A percentile compares a stretch with the other conserved stretches of the same genome.
Conservation (phyloP, 30 jellyfish, hydroid and myxozoan genomes). For the Turritopsis dohrnii region DNA sequence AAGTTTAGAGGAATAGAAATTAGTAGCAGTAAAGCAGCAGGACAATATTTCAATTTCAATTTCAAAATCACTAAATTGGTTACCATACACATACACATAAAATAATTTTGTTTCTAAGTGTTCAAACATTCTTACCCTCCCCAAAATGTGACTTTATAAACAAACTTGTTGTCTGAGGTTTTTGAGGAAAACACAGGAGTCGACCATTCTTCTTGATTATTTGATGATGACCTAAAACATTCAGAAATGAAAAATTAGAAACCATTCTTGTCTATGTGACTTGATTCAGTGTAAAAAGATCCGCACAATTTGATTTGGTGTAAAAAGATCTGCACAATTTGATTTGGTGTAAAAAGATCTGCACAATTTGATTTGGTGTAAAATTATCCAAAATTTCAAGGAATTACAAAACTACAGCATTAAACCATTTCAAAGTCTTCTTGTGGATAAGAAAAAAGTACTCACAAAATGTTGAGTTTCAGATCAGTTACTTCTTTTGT, state of each 20-base stretch:
- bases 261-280: too few relatives aligned
- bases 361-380: too few relatives aligned
- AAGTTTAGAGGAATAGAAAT: too few relatives aligned
- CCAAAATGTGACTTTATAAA: conserved; percentile 65
- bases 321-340: neutral
- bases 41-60: too few relatives aligned
- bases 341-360: too few relatives aligned
- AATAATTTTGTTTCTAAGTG: neutral
- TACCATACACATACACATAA: neutral
- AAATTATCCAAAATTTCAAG: too few relatives aligned
- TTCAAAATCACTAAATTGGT: too few relatives aligned
- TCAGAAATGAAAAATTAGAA: too few relatives aligned
- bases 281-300: neutral
- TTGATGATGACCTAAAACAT: conserved; percentile 2
- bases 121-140: conserved; percentile 45
- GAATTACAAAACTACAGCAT: neutral
- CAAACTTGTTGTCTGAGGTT: conserved; percentile 21
- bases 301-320: neutral
- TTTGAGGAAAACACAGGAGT: neutral
- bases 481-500: conserved; percentile 66
- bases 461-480: conserved; percentile 50
- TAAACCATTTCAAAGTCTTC: too few relatives aligned
- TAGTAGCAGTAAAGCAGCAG: too few relatives aligned
- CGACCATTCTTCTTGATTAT: neutral
- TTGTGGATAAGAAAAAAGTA: neutral